Evolutionary conservation across 53 echinoderm and acorn worm species (phyloP).

Genomic region (Actinopyga echinites): DNA sequence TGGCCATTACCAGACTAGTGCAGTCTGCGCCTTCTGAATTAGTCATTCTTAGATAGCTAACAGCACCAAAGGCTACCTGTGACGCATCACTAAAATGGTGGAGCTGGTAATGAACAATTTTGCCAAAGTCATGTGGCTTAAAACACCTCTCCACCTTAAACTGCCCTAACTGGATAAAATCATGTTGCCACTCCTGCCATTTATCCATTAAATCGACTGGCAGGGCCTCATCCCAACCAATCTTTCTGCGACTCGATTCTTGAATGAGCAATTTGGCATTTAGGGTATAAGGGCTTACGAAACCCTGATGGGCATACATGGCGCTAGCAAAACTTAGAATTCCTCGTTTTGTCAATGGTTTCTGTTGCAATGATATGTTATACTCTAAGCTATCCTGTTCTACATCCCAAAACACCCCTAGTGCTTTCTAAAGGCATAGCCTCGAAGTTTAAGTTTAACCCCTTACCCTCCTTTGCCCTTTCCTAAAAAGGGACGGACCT

Average conservation of each 20-base stretch:
- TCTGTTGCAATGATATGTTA: constrained; percentile 4
- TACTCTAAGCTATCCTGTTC: constrained; percentile 21
- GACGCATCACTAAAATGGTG: constrained; percentile 44
- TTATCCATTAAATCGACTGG: constrained; percentile 32
- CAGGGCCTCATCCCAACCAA: constrained; percentile 67
- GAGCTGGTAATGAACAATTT: background rate
- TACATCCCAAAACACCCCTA: constrained; percentile 26
- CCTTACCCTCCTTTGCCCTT: constrained; percentile 34
- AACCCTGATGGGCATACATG: constrained; percentile 49
- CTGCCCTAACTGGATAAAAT: constrained; percentile 53
- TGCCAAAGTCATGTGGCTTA: constrained; percentile 42
- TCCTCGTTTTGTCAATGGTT: constrained; percentile 41
- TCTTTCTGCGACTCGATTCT: constrained; percentile 20
- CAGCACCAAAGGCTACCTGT: constrained; percentile 32
- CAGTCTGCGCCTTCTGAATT: background rate
- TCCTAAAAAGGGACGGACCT: constrained; percentile 44
- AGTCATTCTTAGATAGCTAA: constrained; percentile 18
- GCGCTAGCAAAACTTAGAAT: constrained; percentile 34
- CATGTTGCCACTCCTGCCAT: constrained; percentile 60
- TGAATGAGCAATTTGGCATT: constrained; percentile 43
- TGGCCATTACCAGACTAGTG: constrained; percentile 35
- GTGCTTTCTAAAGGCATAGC: constrained; percentile 47
- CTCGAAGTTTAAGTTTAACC: constrained; percentile 45
- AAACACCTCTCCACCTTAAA: constrained; percentile 65
- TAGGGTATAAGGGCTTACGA: constrained; percentile 14